Base-by-base conservation (phyloP, 2,797 vertebrate species). In the Sebastes diaconus region DNA sequence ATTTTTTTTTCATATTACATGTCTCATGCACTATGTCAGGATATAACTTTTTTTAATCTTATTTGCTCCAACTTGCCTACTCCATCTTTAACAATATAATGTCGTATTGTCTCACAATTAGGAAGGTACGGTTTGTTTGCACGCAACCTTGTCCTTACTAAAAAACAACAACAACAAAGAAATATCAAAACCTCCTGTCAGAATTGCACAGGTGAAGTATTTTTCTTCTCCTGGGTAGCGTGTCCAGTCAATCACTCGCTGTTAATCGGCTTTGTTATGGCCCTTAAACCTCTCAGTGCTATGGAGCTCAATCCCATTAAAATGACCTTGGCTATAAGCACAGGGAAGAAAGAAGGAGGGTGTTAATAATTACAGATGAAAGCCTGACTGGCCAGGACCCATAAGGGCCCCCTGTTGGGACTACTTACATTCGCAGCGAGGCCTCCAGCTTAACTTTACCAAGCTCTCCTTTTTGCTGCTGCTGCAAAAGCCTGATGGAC, bases 181-280 rank as follows among this genome's bases (percentile, higher is more conserved):
- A 60, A 36, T 39, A 39, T 20, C 39, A 59, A 10, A 32, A 65
- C 10, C 13, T 67, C 5, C 14, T 22, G 8, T 60, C 7, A 42
- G 22, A 46, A 22, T 10, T 36, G 24, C 24, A 46, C 50, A 72
- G 25, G 60, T 68, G 63, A 58, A 66, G 65, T 55, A 50, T 68
- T 50, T 72, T 60, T 65, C 7, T 30, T 14, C 29, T 67, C 39
- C 11, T 27, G 24, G 10, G 11, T 46, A 13, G 50, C 20, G 83
- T 85, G 80, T 87, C 79, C 87, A 87, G 91, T 93, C 91, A 91
- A 87, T 93, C 91, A 89, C 86, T 89, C 72, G 54, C 68, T 68
- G 70, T 90, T 96, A 96, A 96, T 96, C 93, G 80, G 93, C 92
- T 96, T 96, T 95, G 92, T 94, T 90, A 87, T 92, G 92, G 82